Percentiles rank a stretch among this genome's conserved stretches.
Evolutionary conservation across 2,888 invertebrate species (phyloP).

Genomic region (Cantharis rufa): DNA sequence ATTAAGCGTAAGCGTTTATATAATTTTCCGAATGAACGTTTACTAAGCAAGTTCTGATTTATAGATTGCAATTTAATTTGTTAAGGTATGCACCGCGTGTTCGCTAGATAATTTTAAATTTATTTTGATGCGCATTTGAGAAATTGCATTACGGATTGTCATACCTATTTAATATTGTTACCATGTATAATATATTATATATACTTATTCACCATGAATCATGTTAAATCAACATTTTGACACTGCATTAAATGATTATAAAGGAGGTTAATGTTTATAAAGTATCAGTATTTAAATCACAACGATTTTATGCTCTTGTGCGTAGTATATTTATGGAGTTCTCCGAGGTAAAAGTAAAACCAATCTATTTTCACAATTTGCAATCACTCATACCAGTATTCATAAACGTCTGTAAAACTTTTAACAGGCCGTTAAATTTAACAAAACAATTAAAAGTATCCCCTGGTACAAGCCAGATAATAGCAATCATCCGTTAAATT

Average conservation of each 20-base stretch:
- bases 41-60: not conserved
- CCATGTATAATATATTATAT: not conserved
- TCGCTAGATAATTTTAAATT: not conserved
- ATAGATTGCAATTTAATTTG: not conserved
- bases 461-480: too few relatives aligned
- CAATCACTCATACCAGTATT: too few relatives aligned
- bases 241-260: not conserved
- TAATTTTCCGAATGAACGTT: slow-evolving; percentile 10
- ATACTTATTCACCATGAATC: not conserved
- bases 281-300: too few relatives aligned
- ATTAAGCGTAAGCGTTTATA: slow-evolving; percentile 12
- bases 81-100: not conserved
- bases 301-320: too few relatives aligned
- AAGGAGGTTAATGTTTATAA: not conserved
- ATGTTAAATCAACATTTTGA: not conserved
- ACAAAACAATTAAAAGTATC: too few relatives aligned
- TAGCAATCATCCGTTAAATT: too few relatives aligned
- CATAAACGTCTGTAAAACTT: too few relatives aligned
- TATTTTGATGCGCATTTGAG: not conserved
- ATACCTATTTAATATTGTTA: not conserved
- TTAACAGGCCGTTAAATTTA: too few relatives aligned
- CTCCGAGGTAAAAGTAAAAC: too few relatives aligned
- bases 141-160: not conserved
- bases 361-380: too few relatives aligned
- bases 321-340: too few relatives aligned